A percentile compares a stretch with the other conserved stretches of the same genome.
Evolutionary conservation across 1,140 invertebrate genomes (phyloP).

Genomic region (Cyphomyrmex costatus): DNA sequence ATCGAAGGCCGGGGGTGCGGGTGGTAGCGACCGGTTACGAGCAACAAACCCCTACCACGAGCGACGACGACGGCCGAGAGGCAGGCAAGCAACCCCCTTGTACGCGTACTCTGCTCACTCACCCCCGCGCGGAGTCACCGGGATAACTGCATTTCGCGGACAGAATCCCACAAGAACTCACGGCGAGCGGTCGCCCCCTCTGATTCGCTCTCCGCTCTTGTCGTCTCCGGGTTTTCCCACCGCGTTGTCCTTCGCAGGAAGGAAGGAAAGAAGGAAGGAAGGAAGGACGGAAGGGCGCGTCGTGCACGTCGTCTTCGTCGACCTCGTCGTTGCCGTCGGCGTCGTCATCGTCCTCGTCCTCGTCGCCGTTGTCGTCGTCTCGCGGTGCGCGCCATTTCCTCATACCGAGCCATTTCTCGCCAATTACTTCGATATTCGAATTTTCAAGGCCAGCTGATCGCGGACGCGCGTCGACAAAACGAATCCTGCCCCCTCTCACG

Average conservation of each 20-base stretch:
- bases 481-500: conserved; percentile 34
- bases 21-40: conserved; percentile 53
- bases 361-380: conserved; percentile 68
- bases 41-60: conserved; percentile 70
- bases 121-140: conserved; percentile 79
- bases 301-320: conserved; percentile 49
- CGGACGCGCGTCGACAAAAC: conserved; percentile 47
- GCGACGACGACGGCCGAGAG: conserved; percentile 48
- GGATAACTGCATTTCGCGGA: conserved; percentile 86
- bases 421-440: conserved; percentile 83
- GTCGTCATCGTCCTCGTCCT: conserved; percentile 34
- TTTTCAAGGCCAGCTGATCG: conserved; percentile 80
- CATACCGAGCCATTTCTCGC: conserved; percentile 69
- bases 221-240: conserved; percentile 73
- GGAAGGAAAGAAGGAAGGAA: conserved; percentile 55
- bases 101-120: conserved; percentile 69
- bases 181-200: conserved; percentile 83
- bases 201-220: conserved; percentile 69
- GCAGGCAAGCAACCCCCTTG: conserved; percentile 65
- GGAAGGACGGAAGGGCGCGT: conserved; percentile 67
- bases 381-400: conserved; percentile 54
- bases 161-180: conserved; percentile 87
- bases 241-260: conserved; percentile 61
- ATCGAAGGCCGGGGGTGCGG: conserved; percentile 17
- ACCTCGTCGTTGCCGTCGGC: conserved; percentile 66